Base-by-base conservation (phyloP, 2,888 invertebrate species). In the Lepeophtheirus nordmannii region DNA sequence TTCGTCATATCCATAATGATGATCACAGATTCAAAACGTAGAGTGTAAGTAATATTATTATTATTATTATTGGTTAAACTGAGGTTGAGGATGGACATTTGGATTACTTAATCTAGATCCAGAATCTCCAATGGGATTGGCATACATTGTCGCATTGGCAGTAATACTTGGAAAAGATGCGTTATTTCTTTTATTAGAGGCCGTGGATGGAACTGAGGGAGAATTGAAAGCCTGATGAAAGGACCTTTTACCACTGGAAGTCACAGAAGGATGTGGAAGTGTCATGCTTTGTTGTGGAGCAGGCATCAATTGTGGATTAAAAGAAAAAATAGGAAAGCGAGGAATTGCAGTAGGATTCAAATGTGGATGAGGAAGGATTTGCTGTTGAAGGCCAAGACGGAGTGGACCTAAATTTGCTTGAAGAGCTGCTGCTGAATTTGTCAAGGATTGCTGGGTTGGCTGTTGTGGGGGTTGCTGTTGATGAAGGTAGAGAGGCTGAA, bases 161-260 rank as follows among this genome's bases (percentile, higher is more conserved):
- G 53, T n/a, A n/a, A 46, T 46, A 17, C 53, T 46, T 46, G 53
- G 53, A 46, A 46, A 46, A 8, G 53, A 46, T 17, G 8, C 53
- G 17, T 46, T 46, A 46, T 46, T 46, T 14, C 53, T 14, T 46
- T 46, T 46, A 46, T 46, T 46, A 8, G 53, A 46, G 8, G 61
- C 14, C 22, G 61, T 22, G n/a, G 37, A 38, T n/a, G 38, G 61
- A 12, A 30, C 39, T 12, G 39, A n/a, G 1, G 30, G 61, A 37
- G 61, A 61, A 14, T 37, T 17, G 72, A 86, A 86, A 1, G 86
- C 85, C 72, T 82, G 82, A 57, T 86, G 86, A 77, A 85, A 86
- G 0, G 81, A 80, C 1, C 86, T 78, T 74, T 86, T 86, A 68
- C 83, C 79, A 1, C 76, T 75, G 22, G 58, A 53, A 17, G 3